Evolutionary conservation across 37 sponge, comb jelly and placozoan genomes (phyloP), one percentile per base, ranked within the genome.

Genomic region (Oopsacas minuta): DNA sequence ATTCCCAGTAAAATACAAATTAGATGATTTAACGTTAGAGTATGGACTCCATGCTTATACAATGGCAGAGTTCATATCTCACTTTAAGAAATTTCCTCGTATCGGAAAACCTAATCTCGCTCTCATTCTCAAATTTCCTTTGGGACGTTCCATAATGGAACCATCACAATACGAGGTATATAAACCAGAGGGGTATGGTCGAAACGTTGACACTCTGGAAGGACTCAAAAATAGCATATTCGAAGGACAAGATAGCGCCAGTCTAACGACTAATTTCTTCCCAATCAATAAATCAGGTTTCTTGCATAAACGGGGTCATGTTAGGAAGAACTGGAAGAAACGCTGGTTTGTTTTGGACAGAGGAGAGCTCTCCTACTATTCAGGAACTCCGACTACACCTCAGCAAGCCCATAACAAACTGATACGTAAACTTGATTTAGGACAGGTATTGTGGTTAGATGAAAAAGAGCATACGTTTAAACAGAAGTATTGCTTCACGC

Each of bases 401-500:
- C 17, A 32, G 75, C 5, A 61, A 12, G 5, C 20, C 22, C 32
- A 61, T 3, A n/a, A 5, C 28, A 61, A 61, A n/a, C 30, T 61
- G 75, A 61, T 61, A 25, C 20, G 75, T 5, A 61, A 10, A 10
- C 75, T 61, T 3, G 75, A 61, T n/a, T n/a, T 61, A 12, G 75
- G 28, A 61, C 75, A 61, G 22, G 75, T 61, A 3, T 34, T 61
- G 1, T 61, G 75, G 75, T 3, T 61, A 12, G 75, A 61, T 5
- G 75, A 61, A 3, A 3, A 61, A 12, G 75, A 61, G 75, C 75
- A 61, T n/a, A 61, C 22, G 22, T 61, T 25, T 34, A 61, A 61
- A n/a, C 75, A 61, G 75, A 61, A 61, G 75, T 61, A 32, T 34
- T 61, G 75, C 75, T 61, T 61, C 75, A 61, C 75, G 22, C 75